Evolutionary conservation across 2,888 invertebrate genomes (phyloP).

Genomic region (Tetranychus piercei): DNA sequence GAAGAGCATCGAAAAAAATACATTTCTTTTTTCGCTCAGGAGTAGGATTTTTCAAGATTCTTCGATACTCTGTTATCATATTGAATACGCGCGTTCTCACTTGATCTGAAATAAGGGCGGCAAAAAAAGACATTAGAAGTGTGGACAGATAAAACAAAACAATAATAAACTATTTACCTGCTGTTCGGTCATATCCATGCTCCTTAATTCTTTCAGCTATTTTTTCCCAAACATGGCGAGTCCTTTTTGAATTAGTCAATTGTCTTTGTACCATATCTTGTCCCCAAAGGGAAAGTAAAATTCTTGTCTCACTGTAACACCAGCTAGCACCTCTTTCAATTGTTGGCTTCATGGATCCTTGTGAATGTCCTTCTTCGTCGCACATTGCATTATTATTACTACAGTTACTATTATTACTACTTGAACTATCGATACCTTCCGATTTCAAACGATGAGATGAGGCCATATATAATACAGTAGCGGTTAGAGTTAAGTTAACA

Average conservation of each 20-base stretch:
- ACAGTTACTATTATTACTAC: not conserved
- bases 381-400: not conserved
- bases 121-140: not conserved
- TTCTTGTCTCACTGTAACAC: constrained; percentile 21
- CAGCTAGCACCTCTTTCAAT: constrained; percentile 23
- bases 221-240: constrained; percentile 23
- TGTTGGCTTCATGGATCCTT: constrained; percentile 11
- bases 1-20: constrained; percentile 22
- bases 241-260: constrained; percentile 22
- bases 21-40: constrained; percentile 22
- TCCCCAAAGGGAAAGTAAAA: constrained; percentile 22
- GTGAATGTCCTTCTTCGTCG: not conserved
- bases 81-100: constrained; percentile 23
- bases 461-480: too few species aligned
- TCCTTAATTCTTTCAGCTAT: constrained; percentile 22
- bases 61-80: constrained; percentile 24
- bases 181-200: constrained; percentile 22
- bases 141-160: not conserved
- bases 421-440: not conserved
- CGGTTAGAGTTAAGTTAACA: too few species aligned
- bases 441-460: too few species aligned
- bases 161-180: constrained; percentile 18
- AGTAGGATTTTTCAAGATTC: constrained; percentile 23
- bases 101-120: constrained; percentile 17
- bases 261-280: constrained; percentile 24